Conservation (phyloP, 2,113 vertebrate genomes). For the Elachura formosa region DNA sequence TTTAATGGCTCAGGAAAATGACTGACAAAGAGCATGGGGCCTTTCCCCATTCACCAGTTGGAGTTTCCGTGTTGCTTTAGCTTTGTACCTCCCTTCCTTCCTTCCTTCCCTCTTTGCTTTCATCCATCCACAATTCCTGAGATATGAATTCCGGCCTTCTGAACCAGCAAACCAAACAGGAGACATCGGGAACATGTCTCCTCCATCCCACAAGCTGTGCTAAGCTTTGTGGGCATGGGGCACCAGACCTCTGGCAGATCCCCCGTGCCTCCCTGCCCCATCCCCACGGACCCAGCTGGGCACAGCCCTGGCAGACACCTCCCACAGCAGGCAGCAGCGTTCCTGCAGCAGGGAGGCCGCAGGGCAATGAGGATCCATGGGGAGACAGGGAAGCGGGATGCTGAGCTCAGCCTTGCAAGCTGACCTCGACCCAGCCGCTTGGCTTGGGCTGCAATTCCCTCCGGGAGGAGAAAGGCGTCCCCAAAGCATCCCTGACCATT, state of each 20-base stretch:
- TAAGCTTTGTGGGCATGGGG: background rate
- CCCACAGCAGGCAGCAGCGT: accelerated
- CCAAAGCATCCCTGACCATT: background rate
- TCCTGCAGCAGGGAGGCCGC: background rate
- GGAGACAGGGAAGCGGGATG: background rate
- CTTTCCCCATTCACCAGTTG: background rate
- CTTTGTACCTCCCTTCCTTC: background rate
- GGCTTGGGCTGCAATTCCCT: background rate
- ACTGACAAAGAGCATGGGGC: background rate
- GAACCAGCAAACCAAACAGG: background rate
- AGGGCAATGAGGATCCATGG: background rate
- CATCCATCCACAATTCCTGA: background rate
- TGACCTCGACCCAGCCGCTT: background rate
- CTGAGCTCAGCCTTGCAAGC: background rate
- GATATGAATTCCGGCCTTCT: background rate
- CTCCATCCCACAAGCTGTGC: background rate
- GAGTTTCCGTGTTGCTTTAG: background rate
- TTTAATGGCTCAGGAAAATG: background rate
- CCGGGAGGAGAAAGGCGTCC: background rate
- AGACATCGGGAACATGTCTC: accelerated
- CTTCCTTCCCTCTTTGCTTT: background rate
- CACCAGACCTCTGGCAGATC: background rate
- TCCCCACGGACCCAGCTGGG: background rate
- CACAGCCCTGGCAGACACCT: background rate
- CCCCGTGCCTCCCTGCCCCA: accelerated